phyloP scores from a whole-genome alignment of 2,888 invertebrate species.

The Torymus tubicola region DNA sequence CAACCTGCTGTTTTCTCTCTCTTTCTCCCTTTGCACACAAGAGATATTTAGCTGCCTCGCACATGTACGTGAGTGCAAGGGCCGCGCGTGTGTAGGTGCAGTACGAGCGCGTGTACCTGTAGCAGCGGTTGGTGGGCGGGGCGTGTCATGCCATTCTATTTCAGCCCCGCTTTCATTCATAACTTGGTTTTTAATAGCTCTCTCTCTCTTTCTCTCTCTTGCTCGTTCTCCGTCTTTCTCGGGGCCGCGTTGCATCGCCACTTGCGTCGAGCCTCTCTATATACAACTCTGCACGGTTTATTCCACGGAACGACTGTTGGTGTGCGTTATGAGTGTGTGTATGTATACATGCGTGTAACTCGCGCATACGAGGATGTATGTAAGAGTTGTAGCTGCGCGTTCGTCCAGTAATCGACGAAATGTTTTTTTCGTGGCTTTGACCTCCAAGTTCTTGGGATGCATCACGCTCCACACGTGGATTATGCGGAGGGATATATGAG shows the following conservation, averaged over 20 bases:
- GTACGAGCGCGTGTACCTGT: constrained; percentile 54
- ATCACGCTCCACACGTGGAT: background rate
- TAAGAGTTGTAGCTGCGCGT: constrained; percentile 27
- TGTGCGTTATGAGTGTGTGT: too few species aligned
- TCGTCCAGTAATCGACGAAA: constrained; percentile 46
- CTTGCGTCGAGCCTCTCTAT: constrained; percentile 5
- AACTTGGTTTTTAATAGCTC: constrained; percentile 75
- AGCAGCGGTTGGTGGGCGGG: constrained; percentile 69
- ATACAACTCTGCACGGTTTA: too few species aligned
- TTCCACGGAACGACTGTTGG: too few species aligned
- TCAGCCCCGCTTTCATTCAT: constrained; percentile 75
- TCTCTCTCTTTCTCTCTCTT: constrained; percentile 15
- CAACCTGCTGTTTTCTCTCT: constrained; percentile 54
- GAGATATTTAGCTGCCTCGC: constrained; percentile 14
- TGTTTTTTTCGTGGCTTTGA: constrained; percentile 37
- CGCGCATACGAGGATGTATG: background rate
- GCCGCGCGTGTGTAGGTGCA: constrained; percentile 42
- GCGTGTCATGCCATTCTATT: constrained; percentile 75
- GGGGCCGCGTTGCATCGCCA: background rate
- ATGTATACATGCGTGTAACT: too few species aligned
- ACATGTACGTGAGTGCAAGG: background rate
- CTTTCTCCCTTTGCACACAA: constrained; percentile 50
- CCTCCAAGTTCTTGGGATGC: constrained; percentile 4
- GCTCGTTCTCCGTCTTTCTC: background rate
- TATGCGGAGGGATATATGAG: constrained; percentile 3